phyloP scores from a whole-genome alignment of 1,140 invertebrate genomes.

The Dendrolimus kikuchii region DNA sequence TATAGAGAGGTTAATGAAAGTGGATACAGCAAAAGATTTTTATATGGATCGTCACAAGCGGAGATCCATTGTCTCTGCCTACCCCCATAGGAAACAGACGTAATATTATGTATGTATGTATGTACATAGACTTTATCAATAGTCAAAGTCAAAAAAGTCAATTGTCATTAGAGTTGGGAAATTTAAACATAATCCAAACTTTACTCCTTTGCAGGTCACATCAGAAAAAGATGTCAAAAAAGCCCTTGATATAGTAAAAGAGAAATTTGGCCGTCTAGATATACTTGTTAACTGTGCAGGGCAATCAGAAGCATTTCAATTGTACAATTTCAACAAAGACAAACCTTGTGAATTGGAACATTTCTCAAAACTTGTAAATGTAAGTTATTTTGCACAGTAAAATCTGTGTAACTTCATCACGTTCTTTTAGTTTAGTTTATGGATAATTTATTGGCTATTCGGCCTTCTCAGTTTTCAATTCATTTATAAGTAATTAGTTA shows the following conservation, averaged over 20 bases:
- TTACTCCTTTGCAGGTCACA: slow-evolving; percentile 77
- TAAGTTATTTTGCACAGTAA: slow-evolving; percentile 17
- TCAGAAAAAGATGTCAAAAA: slow-evolving; percentile 86
- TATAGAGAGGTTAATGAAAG: no score
- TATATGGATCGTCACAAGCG: no score
- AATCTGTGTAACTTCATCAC: no score
- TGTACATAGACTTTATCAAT: no score
- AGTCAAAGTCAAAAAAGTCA: not conserved
- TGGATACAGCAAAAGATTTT: no score
- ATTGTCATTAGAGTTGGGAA: not conserved
- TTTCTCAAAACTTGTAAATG: slow-evolving; percentile 68
- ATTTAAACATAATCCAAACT: not conserved
- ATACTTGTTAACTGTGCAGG: slow-evolving; percentile 97
- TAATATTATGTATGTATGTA: no score
- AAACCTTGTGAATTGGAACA: slow-evolving; percentile 77
- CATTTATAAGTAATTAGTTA: no score
- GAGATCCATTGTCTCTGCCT: no score
- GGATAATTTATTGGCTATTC: no score
- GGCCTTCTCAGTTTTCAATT: no score
- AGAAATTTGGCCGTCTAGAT: slow-evolving; percentile 90
- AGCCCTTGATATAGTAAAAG: slow-evolving; percentile 81
- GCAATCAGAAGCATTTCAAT: slow-evolving; percentile 89
- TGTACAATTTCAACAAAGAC: slow-evolving; percentile 93
- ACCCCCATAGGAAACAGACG: no score
- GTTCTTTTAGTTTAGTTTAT: no score